A percentile compares a stretch with the other conserved stretches of the same genome.
These are phyloP conservation scores for Staurois parvus DNA, from an alignment of 2,797 vertebrate species.

Conservation along the genomic window DNA sequence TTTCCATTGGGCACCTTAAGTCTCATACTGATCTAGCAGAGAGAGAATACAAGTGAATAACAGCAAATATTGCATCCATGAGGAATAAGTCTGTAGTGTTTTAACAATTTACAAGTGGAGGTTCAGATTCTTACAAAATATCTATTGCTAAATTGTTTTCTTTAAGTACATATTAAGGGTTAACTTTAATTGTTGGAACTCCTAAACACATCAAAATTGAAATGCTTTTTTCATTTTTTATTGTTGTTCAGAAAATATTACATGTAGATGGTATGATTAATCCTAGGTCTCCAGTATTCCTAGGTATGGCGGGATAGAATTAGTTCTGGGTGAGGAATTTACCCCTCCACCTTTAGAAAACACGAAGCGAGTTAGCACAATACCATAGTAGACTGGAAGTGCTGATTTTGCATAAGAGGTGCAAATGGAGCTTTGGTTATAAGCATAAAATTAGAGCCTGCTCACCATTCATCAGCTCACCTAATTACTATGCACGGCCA, in stretches of 20 bases:
- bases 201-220: neutral
- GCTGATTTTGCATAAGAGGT: conserved; percentile 87
- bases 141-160: neutral
- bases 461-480: conserved; percentile 96
- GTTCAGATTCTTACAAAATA: neutral
- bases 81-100: neutral
- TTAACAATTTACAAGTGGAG: neutral
- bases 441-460: conserved; percentile 93
- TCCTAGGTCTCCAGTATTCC: neutral
- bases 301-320: neutral
- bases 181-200: no score
- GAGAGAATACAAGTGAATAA: neutral
- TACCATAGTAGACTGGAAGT: conserved; percentile 83
- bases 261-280: neutral
- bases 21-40: no score
- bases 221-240: no score
- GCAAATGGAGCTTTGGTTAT: conserved; percentile 88
- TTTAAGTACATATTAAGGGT: no score
- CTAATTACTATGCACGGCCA: conserved; percentile 95
- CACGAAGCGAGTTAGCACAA: conserved; percentile 1
- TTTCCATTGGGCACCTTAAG: no score
- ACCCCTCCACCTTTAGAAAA: neutral
- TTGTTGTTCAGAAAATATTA: neutral
- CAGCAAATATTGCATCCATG: neutral
- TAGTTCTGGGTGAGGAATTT: conserved; percentile 7